These are phyloP conservation scores for Myiozetetes cayanensis DNA, from an alignment of 2,113 vertebrate species.

Conservation along the genomic window DNA sequence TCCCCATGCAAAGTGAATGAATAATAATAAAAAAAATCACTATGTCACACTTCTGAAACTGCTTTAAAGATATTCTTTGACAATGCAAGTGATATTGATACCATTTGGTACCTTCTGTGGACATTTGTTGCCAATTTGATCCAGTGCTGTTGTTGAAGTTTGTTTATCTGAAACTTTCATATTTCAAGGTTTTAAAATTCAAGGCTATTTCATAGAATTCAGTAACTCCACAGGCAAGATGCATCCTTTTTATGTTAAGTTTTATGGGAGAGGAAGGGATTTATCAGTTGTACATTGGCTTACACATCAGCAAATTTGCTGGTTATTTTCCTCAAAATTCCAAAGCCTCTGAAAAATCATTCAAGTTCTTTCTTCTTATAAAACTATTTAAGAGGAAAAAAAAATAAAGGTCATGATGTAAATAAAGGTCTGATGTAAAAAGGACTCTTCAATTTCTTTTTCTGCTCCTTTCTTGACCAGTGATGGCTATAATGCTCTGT, in stretches of 20 bases:
- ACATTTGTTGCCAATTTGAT: background rate
- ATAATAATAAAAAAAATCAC: background rate
- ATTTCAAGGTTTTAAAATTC: background rate
- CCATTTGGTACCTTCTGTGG: background rate
- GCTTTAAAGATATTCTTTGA: background rate
- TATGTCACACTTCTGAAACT: background rate
- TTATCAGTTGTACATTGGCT: background rate
- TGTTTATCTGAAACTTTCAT: background rate
- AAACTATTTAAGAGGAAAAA: accelerated
- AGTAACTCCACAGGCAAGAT: background rate
- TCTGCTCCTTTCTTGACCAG: background rate
- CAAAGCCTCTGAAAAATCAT: background rate
- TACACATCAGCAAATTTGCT: background rate
- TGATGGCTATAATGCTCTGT: background rate
- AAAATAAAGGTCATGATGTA: too few species aligned
- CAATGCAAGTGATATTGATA: background rate
- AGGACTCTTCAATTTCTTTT: background rate
- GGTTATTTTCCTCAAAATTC: background rate
- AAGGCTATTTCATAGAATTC: background rate
- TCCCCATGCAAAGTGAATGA: background rate
- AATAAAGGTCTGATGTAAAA: background rate
- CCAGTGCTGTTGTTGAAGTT: background rate
- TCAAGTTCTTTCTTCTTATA: background rate
- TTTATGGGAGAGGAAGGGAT: background rate
- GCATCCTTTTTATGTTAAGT: background rate